Base-by-base conservation (phyloP, 2,113 vertebrate genomes). In the Chamaea fasciata region DNA sequence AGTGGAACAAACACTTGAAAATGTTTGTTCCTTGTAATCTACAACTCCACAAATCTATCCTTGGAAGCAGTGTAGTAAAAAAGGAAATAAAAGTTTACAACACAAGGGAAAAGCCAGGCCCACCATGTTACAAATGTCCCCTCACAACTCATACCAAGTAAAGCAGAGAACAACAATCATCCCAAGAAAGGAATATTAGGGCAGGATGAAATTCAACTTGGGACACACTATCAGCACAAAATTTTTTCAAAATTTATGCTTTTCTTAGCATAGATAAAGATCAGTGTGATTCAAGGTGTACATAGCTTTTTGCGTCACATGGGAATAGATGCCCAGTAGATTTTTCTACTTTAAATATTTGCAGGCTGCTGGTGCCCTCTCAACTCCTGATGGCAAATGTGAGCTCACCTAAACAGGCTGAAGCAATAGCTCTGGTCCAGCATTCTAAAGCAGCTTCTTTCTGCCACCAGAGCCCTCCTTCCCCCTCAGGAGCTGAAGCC, bases 271-370 rank as follows among this genome's bases (percentile, higher is more conserved):
- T 42, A 75, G 70, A 18, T 56, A 65, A 81, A 75, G 44, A 31
- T 20, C 5, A 68, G 12, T 12, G 8, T 35, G 53, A 73, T 60
- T 62, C 15, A 65, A 19, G 13, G 28, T 18, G 10, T 35, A 15
- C 4, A 10, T 1, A 62, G 31, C 18, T 15, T 42, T 78, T 84
- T 56, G 47, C 1, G 1, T 24, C 2, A 3, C 13, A 11, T 0
- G 1, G 52, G 47, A 82, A 28, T 10, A 70, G 49, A 28, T 42
- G 19, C 2, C 20, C 10, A 41, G 14, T 41, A 41, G 14, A 47
- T 2, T 0, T n/a, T 79, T 83, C 30, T 31, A 42, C 12, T 27
- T 10, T 1, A 59, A 76, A 62, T 42, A 9, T 19, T 46, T 56
- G 8, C 13, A 47, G 44, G 44, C 30, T 87, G 17, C 24, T 79